phyloP scores from a whole-genome alignment of 1,140 invertebrate species.

The Ridgeia piscesae region DNA sequence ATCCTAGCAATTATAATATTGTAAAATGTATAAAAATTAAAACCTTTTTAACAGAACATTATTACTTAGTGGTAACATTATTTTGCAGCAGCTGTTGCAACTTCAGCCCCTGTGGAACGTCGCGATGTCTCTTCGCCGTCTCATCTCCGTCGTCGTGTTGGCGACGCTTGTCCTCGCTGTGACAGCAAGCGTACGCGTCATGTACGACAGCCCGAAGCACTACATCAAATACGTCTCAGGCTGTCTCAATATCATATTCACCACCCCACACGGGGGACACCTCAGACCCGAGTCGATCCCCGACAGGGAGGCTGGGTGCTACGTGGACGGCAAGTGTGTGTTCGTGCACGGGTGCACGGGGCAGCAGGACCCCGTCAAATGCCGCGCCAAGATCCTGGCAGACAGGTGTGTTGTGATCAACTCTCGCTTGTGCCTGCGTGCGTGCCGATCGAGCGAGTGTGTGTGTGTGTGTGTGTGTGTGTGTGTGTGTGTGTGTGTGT shows the following conservation, averaged over 20 bases:
- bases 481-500: too few relatives aligned
- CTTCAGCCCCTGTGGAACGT: not conserved
- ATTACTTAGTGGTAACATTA: not conserved
- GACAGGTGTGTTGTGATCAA: not conserved
- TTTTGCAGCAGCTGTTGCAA: not conserved
- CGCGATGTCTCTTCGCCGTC: not conserved
- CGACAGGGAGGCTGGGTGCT: slow-evolving; percentile 8
- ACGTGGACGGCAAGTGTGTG: not conserved
- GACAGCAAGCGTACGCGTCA: not conserved
- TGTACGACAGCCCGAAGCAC: not conserved
- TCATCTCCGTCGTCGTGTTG: not conserved
- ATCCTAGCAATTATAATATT: too few relatives aligned
- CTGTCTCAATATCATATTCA: not conserved
- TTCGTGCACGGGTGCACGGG: not conserved
- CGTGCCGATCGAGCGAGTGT: too few relatives aligned
- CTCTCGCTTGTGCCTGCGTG: too few relatives aligned
- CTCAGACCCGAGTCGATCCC: slow-evolving; percentile 2
- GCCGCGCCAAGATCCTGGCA: not conserved
- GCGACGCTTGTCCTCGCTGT: not conserved
- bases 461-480: too few relatives aligned
- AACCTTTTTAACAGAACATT: not conserved
- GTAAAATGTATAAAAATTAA: too few relatives aligned
- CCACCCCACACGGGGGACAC: slow-evolving; percentile 9
- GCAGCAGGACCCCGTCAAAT: not conserved
- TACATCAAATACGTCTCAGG: not conserved